Evolutionary conservation across 2,888 invertebrate species (phyloP).

Genomic region (Ashinkailepas kermadecensis): DNA sequence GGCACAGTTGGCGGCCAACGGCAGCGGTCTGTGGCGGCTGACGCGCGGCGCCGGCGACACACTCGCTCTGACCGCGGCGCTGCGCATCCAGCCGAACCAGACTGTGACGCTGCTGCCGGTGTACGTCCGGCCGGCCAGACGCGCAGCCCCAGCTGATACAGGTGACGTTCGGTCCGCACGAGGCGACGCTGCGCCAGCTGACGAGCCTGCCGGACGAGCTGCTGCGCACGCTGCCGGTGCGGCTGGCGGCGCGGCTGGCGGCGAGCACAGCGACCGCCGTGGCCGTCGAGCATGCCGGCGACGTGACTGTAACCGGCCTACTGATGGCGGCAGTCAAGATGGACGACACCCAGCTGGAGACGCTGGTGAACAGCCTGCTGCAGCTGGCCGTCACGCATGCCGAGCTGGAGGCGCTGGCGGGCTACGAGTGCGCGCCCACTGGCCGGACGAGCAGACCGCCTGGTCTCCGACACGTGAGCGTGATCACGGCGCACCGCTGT

Average conservation of each 20-base stretch:
- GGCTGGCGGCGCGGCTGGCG: not conserved
- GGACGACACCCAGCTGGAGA: slow-evolving; percentile 2
- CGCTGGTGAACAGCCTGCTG: slow-evolving; percentile 15
- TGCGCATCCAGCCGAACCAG: not conserved
- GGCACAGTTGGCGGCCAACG: not conserved
- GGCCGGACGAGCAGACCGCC: not conserved
- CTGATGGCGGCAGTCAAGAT: not conserved
- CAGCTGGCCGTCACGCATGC: not conserved
- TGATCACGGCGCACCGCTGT: slow-evolving; percentile 9
- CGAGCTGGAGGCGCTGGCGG: slow-evolving; percentile 1
- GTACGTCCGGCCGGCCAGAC: not conserved
- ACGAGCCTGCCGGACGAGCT: not conserved
- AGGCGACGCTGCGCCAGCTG: slow-evolving; percentile 3
- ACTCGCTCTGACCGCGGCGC: not conserved
- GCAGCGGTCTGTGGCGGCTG: not conserved
- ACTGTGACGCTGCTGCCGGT: not conserved
- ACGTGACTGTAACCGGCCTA: slow-evolving; percentile 6
- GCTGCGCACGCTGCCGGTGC: not conserved
- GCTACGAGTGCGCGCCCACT: not conserved
- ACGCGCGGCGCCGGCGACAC: not conserved
- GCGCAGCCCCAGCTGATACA: not conserved
- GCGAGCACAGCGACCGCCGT: not conserved
- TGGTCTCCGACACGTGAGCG: slow-evolving; percentile 11
- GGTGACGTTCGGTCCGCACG: not conserved
- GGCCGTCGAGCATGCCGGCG: not conserved